phyloP scores from a whole-genome alignment of 2,888 invertebrate genomes.

The Noctua janthe region DNA sequence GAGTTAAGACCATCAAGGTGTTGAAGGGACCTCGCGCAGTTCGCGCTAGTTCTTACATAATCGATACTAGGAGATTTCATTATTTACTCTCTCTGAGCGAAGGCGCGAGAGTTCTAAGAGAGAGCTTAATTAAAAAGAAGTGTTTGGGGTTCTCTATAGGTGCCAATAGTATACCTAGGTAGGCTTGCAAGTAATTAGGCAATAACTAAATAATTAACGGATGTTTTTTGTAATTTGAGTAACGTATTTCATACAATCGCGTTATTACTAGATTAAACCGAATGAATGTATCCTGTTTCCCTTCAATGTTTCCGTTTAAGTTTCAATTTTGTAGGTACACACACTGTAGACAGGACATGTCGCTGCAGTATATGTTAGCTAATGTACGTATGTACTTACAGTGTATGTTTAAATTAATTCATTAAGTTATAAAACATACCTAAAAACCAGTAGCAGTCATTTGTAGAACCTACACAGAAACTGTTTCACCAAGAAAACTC shows the following conservation, averaged over 20 bases:
- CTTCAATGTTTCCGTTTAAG: constrained; percentile 31
- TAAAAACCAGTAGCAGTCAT: constrained; percentile 6
- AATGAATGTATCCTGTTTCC: constrained; percentile 35
- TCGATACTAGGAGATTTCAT: no score
- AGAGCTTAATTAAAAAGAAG: not conserved
- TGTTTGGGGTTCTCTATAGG: not conserved
- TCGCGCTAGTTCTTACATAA: not conserved
- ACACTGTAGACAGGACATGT: constrained; percentile 21
- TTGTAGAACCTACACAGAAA: not conserved
- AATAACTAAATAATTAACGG: constrained; percentile 13
- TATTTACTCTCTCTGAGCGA: not conserved
- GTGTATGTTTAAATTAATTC: not conserved
- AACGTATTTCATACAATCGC: not conserved
- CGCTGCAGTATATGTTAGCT: not conserved
- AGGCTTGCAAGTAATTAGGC: not conserved
- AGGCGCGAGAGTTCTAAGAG: not conserved
- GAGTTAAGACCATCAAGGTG: not conserved
- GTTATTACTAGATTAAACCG: constrained; percentile 25
- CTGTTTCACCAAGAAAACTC: not conserved
- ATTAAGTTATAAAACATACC: constrained; percentile 34
- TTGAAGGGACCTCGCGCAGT: not conserved
- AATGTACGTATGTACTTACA: not conserved
- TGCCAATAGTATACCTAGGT: not conserved
- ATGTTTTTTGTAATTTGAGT: constrained; percentile 20
- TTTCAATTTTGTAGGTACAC: constrained; percentile 25